Conservation (phyloP, 2,888 invertebrate species). For the Bellardia pandia region DNA sequence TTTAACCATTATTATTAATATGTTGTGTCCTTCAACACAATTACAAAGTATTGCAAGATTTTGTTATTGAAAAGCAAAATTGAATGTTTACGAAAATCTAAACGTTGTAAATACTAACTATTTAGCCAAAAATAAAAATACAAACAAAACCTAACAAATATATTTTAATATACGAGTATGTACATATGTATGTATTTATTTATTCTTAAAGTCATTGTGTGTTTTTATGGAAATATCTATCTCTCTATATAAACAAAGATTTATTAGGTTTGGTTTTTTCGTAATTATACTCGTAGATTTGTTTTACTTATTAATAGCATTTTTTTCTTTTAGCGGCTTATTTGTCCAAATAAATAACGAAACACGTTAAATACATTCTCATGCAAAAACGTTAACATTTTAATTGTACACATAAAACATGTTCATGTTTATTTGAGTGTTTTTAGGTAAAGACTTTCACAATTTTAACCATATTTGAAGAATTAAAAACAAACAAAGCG, state of each 20-base stretch:
- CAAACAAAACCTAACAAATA: conserved; percentile 1
- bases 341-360: conserved; percentile 29
- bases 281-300: conserved; percentile 10
- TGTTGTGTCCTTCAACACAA: conserved; percentile 31
- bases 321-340: conserved; percentile 15
- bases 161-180: no score
- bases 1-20: background rate
- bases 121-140: background rate
- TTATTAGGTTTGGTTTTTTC: conserved; percentile 23
- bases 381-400: background rate
- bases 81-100: conserved; percentile 33
- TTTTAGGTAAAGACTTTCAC: background rate
- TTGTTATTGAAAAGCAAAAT: conserved; percentile 46
- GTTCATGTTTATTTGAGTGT: background rate
- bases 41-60: conserved; percentile 37
- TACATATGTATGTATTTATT: background rate
- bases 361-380: conserved; percentile 20
- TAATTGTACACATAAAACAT: conserved; percentile 5
- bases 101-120: conserved; percentile 26
- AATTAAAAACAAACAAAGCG: conserved; percentile 10
- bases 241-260: background rate
- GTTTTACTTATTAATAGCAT: background rate
- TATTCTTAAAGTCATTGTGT: conserved; percentile 33
- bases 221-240: conserved; percentile 8
- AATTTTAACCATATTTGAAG: background rate